A percentile compares a stretch with the other conserved stretches of the same genome.
These are phyloP conservation scores for Plebejus anna DNA, from an alignment of 2,888 invertebrate genomes.

Conservation along the genomic window DNA sequence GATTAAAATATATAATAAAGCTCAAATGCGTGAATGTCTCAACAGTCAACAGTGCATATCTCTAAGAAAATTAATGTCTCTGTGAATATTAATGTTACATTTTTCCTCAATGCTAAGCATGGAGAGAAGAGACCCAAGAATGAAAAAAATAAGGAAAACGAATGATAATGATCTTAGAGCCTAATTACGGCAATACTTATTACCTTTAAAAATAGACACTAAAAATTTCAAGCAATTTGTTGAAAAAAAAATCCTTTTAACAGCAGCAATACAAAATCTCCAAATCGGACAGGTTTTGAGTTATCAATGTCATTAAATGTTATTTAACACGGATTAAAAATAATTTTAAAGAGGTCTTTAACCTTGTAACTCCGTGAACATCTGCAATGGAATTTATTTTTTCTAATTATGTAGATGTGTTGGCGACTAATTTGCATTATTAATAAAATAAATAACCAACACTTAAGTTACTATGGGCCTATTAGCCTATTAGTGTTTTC, in stretches of 20 bases:
- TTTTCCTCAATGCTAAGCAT: neutral
- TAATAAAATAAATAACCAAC: conserved; percentile 17
- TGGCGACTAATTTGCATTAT: conserved; percentile 13
- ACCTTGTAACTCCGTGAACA: conserved; percentile 23
- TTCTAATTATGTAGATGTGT: conserved; percentile 23
- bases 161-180: neutral
- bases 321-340: conserved; percentile 14
- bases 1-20: no score
- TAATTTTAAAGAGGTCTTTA: conserved; percentile 26
- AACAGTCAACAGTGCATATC: no score
- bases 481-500: neutral
- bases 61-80: neutral
- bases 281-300: conserved; percentile 16
- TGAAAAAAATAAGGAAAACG: neutral
- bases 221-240: conserved; percentile 7
- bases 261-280: neutral
- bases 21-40: no score
- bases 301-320: conserved; percentile 21
- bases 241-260: neutral
- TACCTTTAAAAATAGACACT: neutral
- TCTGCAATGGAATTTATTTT: conserved; percentile 22
- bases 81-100: neutral
- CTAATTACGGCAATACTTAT: neutral
- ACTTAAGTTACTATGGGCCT: neutral
- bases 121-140: neutral